Base-by-base conservation (phyloP, 2,113 vertebrate genomes). In the Nansenia antarctica region DNA sequence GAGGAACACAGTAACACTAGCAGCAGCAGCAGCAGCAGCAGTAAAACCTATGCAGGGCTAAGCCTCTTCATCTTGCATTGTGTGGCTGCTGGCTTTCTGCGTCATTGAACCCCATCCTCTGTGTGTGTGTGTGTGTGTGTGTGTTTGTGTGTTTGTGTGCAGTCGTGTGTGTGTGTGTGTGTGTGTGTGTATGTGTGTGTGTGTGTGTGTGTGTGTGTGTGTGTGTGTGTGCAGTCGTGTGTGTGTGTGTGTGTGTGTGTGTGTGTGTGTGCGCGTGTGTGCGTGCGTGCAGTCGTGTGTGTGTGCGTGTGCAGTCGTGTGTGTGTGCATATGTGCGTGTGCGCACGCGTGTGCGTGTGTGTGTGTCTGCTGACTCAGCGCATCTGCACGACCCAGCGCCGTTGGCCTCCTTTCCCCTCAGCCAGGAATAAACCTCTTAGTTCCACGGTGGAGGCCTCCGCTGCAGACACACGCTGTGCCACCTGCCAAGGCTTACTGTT, bases 351-450 rank as follows among this genome's bases (percentile, higher is more conserved):
- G 49, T 5, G n/a, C 3, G 32, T 20, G 3, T 22, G 58, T 32
- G 12, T 60, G 20, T 5, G 58, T 35, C 58, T 60, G 58, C 58
- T 60, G 58, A 60, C 58, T 60, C 58, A 18, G 22, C 58, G 34
- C 26, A 35, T 60, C 18, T 60, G n/a, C 58, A 12, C 30, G 12
- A 35, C n/a, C 31, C 18, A 35, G 30, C 8, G 58, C 30, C 31
- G n/a, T 31, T 60, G 30, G 5, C 58, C 58, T 35, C 31, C 31
- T 35, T 60, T 60, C 58, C 31, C 2, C 58, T 34, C 29, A 32
- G 30, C 31, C 58, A 20, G 58, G 58, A 60, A 35, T 60, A 60
- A 60, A 60, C 58, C 58, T 1, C 31, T 32, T 60, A 60, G 58
- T 60, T 60, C 12, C 58, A 60, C 18, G 3, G 31, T 18, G 20